Conservation (phyloP, 2,888 invertebrate genomes). For the Phyllotreta cruciferae region DNA sequence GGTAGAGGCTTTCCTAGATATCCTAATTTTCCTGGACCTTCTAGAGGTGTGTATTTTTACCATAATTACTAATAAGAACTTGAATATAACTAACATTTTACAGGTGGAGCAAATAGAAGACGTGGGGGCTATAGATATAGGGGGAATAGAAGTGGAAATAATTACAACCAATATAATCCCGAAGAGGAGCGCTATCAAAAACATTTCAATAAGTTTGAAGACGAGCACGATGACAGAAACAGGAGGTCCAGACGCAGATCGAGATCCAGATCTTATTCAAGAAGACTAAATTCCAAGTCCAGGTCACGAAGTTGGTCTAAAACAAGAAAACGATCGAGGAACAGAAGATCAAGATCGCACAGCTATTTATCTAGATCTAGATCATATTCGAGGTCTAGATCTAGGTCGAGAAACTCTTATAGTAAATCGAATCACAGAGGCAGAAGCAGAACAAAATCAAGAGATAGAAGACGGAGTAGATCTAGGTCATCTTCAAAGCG, state of each 20-base stretch:
- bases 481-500: slow-evolving; percentile 16
- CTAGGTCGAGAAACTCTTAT: slow-evolving; percentile 51
- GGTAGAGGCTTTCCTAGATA: slow-evolving; percentile 44
- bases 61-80: no score
- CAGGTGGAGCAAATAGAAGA: slow-evolving; percentile 35
- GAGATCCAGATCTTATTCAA: slow-evolving; percentile 4
- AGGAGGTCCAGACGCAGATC: slow-evolving; percentile 23
- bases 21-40: slow-evolving; percentile 44
- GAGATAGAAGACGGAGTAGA: slow-evolving; percentile 24
- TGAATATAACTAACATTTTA: not conserved
- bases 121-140: slow-evolving; percentile 49
- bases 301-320: slow-evolving; percentile 44
- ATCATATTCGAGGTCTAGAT: slow-evolving; percentile 39
- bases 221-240: slow-evolving; percentile 52
- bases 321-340: slow-evolving; percentile 39
- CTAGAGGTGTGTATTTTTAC: slow-evolving; percentile 43
- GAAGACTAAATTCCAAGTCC: slow-evolving; percentile 19
- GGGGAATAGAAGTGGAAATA: slow-evolving; percentile 47
- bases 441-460: slow-evolving; percentile 41
- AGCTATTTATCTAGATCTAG: slow-evolving; percentile 41
- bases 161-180: slow-evolving; percentile 42
- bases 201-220: slow-evolving; percentile 68
- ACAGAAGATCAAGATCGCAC: slow-evolving; percentile 50
- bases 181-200: slow-evolving; percentile 63
- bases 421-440: slow-evolving; percentile 40